Conservation (phyloP, 2,113 vertebrate genomes). For the Ptilonorhynchus violaceus region DNA sequence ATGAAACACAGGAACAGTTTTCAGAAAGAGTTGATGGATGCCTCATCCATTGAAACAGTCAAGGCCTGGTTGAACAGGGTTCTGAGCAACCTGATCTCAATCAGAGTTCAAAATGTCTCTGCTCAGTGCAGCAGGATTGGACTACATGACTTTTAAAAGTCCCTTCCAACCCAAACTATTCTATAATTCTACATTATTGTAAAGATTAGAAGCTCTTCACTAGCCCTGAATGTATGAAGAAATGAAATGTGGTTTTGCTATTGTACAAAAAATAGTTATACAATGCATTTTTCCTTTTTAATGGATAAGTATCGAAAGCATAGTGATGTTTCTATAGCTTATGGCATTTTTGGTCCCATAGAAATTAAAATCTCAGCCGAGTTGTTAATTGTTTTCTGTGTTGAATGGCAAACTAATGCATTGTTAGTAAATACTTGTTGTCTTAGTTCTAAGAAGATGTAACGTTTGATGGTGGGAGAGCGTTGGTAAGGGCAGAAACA, state of each 20-base stretch:
- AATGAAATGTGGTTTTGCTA: background rate
- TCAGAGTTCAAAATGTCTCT: background rate
- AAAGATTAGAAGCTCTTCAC: background rate
- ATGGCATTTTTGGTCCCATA: background rate
- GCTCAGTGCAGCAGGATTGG: background rate
- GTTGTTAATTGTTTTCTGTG: background rate
- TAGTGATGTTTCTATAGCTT: background rate
- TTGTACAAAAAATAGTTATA: background rate
- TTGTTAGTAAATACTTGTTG: background rate
- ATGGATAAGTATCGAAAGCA: background rate
- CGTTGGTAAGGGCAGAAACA: background rate
- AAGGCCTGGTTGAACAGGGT: fast-evolving
- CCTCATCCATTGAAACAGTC: background rate
- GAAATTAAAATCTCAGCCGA: background rate
- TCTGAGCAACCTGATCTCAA: background rate
- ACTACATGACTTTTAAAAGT: background rate
- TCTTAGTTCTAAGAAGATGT: background rate
- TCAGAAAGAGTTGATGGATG: background rate
- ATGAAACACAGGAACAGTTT: background rate
- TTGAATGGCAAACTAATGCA: background rate
- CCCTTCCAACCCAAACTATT: background rate
- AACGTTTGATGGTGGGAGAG: background rate
- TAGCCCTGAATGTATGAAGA: background rate
- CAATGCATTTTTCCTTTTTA: background rate
- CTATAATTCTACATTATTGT: background rate